Evolutionary conservation across 37 sponge, comb jelly and placozoan species (phyloP).

Genomic region (Petrosia ficiformis): DNA sequence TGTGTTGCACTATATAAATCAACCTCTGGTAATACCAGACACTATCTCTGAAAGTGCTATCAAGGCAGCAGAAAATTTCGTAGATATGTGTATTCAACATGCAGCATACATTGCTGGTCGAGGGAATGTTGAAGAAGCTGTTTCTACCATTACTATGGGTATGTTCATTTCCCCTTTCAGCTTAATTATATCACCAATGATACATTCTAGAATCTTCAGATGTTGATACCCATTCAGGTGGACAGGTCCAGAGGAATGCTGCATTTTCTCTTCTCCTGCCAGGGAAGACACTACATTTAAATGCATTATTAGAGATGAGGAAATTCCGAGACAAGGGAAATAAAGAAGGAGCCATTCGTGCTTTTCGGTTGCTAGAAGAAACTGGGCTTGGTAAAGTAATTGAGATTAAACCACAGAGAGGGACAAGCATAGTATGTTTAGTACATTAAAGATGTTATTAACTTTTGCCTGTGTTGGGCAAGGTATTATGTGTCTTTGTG

Average conservation of each 20-base stretch:
- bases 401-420: neutral
- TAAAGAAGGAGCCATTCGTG: conserved; percentile 21
- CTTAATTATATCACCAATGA: no score
- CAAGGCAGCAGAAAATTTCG: conserved; percentile 33
- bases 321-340: conserved; percentile 18
- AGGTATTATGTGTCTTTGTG: no score
- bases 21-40: neutral
- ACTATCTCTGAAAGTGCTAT: conserved; percentile 20
- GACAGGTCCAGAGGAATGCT: neutral
- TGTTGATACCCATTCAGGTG: no score
- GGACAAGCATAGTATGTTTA: conserved; percentile 20
- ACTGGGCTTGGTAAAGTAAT: conserved; percentile 25
- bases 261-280: neutral
- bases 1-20: conserved; percentile 36
- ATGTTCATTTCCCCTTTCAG: no score
- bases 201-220: no score
- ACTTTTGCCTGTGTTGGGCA: no score
- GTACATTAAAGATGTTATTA: no score
- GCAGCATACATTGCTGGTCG: conserved; percentile 41
- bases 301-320: conserved; percentile 7
- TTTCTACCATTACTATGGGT: neutral
- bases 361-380: conserved; percentile 5
- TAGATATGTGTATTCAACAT: conserved; percentile 34
- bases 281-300: conserved; percentile 23
- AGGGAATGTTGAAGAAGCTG: conserved; percentile 14